Conservation (phyloP, 2,888 invertebrate species). For the Acanthosepion esculentum region DNA sequence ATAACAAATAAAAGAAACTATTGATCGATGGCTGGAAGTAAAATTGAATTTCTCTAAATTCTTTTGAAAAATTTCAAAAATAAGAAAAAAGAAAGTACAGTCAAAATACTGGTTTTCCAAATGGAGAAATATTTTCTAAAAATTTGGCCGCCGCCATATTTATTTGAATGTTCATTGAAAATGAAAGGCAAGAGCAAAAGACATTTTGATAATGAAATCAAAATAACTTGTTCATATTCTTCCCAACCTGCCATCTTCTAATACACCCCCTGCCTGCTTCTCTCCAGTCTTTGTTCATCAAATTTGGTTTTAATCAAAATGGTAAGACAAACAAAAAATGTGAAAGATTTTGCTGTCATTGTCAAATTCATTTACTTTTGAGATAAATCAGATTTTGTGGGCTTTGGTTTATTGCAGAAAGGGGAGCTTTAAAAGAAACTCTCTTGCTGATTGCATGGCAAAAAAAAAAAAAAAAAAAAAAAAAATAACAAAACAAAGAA, state of each 20-base stretch:
- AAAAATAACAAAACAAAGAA: too few species aligned
- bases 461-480: too few species aligned
- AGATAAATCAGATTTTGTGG: neutral
- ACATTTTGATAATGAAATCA: neutral
- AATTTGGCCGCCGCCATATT: neutral
- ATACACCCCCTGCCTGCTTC: neutral
- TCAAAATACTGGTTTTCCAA: neutral
- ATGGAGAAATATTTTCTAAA: neutral
- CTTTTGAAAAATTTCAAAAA: neutral
- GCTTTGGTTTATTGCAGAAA: too few species aligned
- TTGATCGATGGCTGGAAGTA: neutral
- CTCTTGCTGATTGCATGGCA: too few species aligned
- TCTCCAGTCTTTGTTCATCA: neutral
- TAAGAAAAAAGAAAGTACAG: neutral
- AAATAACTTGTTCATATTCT: neutral
- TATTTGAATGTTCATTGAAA: conserved; percentile 33
- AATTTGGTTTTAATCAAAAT: neutral
- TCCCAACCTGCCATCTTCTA: neutral
- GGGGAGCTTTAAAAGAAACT: too few species aligned
- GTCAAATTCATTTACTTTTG: neutral
- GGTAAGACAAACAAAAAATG: neutral
- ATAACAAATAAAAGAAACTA: neutral
- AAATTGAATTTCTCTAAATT: conserved; percentile 8
- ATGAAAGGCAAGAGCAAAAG: neutral
- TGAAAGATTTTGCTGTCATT: neutral